Evolutionary conservation across 2,113 vertebrate species (phyloP), one percentile per base, ranked within the genome.

Genomic region (Brienomyrus brachyistius): DNA sequence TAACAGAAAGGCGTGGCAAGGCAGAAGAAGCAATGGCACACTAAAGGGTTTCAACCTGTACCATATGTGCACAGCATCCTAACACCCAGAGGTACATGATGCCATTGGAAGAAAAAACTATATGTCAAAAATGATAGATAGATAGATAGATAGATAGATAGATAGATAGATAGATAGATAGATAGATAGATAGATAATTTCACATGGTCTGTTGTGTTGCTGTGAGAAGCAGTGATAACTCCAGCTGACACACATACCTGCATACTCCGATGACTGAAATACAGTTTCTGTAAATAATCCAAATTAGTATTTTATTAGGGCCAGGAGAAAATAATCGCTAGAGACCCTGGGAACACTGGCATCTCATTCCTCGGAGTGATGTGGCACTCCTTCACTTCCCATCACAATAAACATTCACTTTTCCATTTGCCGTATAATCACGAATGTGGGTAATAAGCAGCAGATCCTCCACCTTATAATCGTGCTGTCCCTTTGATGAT

Each of bases 381-480:
- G 89, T 90, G 90, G 62, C 74, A 89, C 88, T 35, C 77, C n/a
- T 83, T 62, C 51, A 86, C 89, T 88, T 54, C 51, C 70, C 84
- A 90, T 88, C 92, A 91, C 92, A 90, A 92, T 50, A 6, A 90
- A 86, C 89, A 31, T 91, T 93, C 77, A 90, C 91, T 91, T 4
- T 77, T 87, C 52, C 88, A 89, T 91, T 92, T 88, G 91, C 86
- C 87, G 2, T 21, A 89, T 62, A 62, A 86, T 52, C 80, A 13
- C 10, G 31, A 31, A 70, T 23, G 27, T 35, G 91, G 88, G 82
- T 91, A 93, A 93, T 92, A 91, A 90, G 91, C 40, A 89, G 92
- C 92, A 93, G 83, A n/a, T 92, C 91, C 88, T 92, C 77, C 77
- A 93, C 91, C 92, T 91, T 92, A 93, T 94, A 94, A 94, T 92